Evolutionary conservation across 2,797 vertebrate genomes (phyloP), one percentile per base, ranked within the genome.

Genomic region (Erethizon dorsatum): DNA sequence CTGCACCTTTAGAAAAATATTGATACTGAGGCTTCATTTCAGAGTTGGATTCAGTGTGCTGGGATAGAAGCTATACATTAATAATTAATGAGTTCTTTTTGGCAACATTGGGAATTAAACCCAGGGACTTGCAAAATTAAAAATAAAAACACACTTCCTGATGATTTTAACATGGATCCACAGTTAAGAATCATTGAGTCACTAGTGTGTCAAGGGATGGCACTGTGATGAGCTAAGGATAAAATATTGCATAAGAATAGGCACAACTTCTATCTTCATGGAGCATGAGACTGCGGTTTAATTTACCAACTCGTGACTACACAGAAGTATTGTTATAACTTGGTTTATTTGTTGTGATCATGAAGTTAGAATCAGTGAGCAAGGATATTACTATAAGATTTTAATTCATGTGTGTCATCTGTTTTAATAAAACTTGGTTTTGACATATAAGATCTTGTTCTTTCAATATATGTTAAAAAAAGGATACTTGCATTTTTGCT

Each of bases 1-100:
- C 45, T 90, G 31, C 4, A 73, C 45, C 54, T 93, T 92, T 61
- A 65, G 67, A n/a, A 57, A 67, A 57, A 59, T 78, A 78, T 8
- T 80, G 57, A 86, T 77, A 83, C 71, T 57, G 9, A 93, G 15
- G 37, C 54, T 82, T 97, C 33, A 73, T 83, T 26, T 95, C n/a
- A 79, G 65, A 91, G 65, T 56, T 59, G 57, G 33, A 84, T n/a
- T 91, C 41, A 82, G 8, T 82, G 33, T 94, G 45, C 88, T 52
- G 18, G 13, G 57, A 31, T 86, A 52, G 20, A 31, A 41, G 45
- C 18, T 78, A 3, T 78, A 20, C 2, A 6, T 86, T 15, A 8
- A 12, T 73, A 73, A 6, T 47, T 59, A 50, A 56, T 61, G 63
- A 52, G n/a, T 85, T 67, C 59, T 54, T 84, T 84, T 92, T 54